Evolutionary conservation across 1,140 invertebrate genomes (phyloP), one percentile per base, ranked within the genome.

Genomic region (Neodiprion fabricii): DNA sequence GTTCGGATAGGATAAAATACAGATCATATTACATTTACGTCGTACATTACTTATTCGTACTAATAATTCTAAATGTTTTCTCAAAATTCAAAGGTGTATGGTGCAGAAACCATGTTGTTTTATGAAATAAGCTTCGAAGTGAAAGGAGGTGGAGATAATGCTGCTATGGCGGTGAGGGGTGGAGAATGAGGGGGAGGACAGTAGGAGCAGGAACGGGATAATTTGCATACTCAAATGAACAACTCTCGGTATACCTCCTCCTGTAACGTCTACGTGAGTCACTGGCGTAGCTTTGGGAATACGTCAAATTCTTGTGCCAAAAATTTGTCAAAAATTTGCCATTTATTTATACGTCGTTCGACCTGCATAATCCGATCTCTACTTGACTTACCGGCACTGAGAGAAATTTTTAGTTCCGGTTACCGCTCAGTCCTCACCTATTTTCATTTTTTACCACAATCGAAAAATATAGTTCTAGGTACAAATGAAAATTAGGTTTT

Each of bases 151-250:
- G 53, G 53, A 61, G 53, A 61, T 61, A 17, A 61, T 61, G 53
- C 28, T 40, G 28, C 28, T 40, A 40, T 40, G 28, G 2, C 2
- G 28, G 2, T 9, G 4, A 9, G 53, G 53, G 53, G 53, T 14
- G 53, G 53, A 9, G 11, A 9, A 17, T 7, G 53, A 12, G 53
- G 53, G 11, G 40, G 67, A 47, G 67, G 11, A 65, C 12, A 14
- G 68, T 21, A 12, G 23, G 14, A 12, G 68, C 14, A 28, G 68
- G 12, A 28, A n/a, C 17, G 68, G 70, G 23, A 71, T 23, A 73
- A 73, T 73, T 73, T 73, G 23, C 72, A 73, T 73, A 68, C 72
- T 73, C 72, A 73, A 73, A 73, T 73, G 72, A 73, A 73, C 72
- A 73, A 68, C 72, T 73, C 72, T 61, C 53, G 53, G 28, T 40